Percentiles rank a stretch among this genome's conserved stretches.
phyloP scores from a whole-genome alignment of 2,888 invertebrate species.

The Colostygia pectinataria region DNA sequence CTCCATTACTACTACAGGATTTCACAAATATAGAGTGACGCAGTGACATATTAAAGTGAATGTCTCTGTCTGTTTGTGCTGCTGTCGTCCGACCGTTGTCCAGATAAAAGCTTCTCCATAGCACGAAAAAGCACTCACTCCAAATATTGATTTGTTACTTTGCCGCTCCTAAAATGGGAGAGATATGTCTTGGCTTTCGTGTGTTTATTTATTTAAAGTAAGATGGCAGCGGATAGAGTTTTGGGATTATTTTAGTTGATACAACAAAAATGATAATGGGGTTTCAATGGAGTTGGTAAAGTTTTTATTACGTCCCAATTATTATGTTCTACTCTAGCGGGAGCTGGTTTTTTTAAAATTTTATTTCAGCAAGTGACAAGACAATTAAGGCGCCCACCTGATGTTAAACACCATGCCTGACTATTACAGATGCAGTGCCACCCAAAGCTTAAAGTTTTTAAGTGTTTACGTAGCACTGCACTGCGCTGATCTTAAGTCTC shows the following conservation, averaged over 20 bases:
- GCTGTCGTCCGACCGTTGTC: slow-evolving; percentile 75
- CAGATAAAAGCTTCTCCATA: slow-evolving; percentile 82
- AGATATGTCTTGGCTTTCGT: slow-evolving; percentile 67
- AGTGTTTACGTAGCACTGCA: too few species aligned
- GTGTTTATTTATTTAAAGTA: slow-evolving; percentile 56
- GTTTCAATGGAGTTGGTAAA: not conserved
- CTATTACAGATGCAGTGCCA: too few species aligned
- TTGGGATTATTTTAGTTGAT: slow-evolving; percentile 28
- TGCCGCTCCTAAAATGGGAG: slow-evolving; percentile 72
- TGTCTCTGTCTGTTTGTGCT: slow-evolving; percentile 77
- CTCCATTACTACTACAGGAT: slow-evolving; percentile 7
- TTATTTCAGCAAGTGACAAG: too few species aligned
- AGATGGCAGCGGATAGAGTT: slow-evolving; percentile 41
- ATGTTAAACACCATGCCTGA: too few species aligned
- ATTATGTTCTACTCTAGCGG: too few species aligned
- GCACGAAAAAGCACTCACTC: slow-evolving; percentile 83
- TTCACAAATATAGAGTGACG: slow-evolving; percentile 22
- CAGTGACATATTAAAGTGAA: slow-evolving; percentile 73
- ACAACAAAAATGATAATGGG: slow-evolving; percentile 18
- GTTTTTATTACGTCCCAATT: too few species aligned
- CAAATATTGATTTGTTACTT: slow-evolving; percentile 83
- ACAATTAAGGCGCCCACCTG: too few species aligned
- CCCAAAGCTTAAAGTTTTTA: too few species aligned
- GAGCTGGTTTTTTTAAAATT: too few species aligned
- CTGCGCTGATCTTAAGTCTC: too few species aligned